Evolutionary conservation across 2,797 vertebrate genomes (phyloP).

Genomic region (Chaunax sp.): DNA sequence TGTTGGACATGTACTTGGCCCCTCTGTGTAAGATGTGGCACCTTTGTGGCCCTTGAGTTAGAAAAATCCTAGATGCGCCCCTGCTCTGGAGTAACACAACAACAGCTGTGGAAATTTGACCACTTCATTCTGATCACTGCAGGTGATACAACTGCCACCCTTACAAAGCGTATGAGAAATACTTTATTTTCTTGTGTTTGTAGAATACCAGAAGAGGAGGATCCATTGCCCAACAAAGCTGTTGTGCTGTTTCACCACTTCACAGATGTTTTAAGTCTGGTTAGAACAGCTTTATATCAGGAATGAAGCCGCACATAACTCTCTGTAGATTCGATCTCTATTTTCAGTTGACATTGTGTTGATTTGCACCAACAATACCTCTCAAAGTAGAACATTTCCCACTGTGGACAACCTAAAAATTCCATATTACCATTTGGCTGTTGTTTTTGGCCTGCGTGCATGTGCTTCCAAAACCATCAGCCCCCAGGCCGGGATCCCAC

Average conservation of each 20-base stretch:
- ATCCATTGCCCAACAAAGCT: background rate
- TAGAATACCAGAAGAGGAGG: background rate
- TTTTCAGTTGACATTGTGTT: conserved; percentile 8
- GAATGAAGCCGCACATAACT: background rate
- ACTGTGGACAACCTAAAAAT: conserved; percentile 52
- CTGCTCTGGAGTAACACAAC: no score
- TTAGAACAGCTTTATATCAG: no score
- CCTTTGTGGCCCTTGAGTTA: no score
- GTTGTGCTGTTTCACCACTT: conserved; percentile 6
- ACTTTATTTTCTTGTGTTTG: background rate
- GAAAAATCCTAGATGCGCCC: no score
- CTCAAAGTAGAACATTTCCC: conserved; percentile 42
- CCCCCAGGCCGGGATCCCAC: conserved; percentile 64
- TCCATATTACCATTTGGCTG: conserved; percentile 55
- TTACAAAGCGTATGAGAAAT: background rate
- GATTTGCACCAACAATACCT: conserved; percentile 41
- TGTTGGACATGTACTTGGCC: no score
- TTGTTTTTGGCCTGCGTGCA: conserved; percentile 64
- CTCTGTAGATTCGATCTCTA: background rate
- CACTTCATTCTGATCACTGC: no score
- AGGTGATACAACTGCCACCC: no score
- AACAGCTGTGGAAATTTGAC: no score
- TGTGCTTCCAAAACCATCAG: conserved; percentile 67
- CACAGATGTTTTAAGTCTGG: background rate
- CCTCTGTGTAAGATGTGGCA: no score